phyloP scores from a whole-genome alignment of 2,888 invertebrate genomes.

The Chaitophorus viminalis region DNA sequence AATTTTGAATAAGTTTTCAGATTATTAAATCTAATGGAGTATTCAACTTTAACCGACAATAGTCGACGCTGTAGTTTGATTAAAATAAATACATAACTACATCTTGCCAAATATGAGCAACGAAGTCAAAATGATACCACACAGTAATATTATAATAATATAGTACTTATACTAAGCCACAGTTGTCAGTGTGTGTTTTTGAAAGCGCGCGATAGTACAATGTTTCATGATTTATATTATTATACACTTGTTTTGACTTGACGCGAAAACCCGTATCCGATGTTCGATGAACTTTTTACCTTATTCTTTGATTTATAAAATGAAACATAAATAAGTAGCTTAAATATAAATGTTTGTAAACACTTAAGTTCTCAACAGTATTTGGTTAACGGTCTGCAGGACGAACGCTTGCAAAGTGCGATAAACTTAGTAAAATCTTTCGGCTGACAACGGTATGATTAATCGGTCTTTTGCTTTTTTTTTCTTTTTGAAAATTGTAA shows the following conservation, averaged over 20 bases:
- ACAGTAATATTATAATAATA: background rate
- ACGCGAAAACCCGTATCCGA: background rate
- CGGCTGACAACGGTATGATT: constrained; percentile 49
- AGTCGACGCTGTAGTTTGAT: constrained; percentile 12
- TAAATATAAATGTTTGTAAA: constrained; percentile 38
- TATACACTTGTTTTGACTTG: background rate
- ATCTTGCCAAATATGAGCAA: background rate
- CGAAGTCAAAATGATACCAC: background rate
- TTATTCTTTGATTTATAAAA: constrained; percentile 16
- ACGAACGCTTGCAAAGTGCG: constrained; percentile 28
- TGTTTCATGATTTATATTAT: background rate
- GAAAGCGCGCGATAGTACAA: background rate
- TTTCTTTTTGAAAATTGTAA: background rate
- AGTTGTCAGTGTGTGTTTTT: background rate
- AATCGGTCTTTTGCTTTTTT: constrained; percentile 37
- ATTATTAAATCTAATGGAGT: constrained; percentile 37
- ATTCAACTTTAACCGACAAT: constrained; percentile 29
- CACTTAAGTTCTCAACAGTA: constrained; percentile 47
- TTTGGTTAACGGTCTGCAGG: constrained; percentile 18
- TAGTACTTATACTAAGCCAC: background rate
- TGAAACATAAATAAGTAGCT: constrained; percentile 42
- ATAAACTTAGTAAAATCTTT: constrained; percentile 52
- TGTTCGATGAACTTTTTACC: constrained; percentile 35
- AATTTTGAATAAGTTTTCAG: constrained; percentile 27
- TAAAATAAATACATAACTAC: background rate